phyloP scores from a whole-genome alignment of 2,797 vertebrate genomes.

The Podargus strigoides region DNA sequence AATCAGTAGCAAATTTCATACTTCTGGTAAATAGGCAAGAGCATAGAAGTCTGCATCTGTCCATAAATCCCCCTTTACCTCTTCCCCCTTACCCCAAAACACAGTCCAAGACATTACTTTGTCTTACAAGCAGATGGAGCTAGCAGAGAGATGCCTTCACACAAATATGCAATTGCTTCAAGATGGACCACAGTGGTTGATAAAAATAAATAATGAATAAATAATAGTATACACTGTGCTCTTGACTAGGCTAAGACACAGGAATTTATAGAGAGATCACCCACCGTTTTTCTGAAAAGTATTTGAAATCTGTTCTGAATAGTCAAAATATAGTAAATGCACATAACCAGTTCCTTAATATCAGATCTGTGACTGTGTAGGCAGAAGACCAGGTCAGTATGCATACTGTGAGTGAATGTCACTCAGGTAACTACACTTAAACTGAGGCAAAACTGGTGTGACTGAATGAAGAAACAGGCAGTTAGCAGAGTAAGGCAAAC shows the following conservation, averaged over 20 bases:
- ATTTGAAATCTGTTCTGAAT: not conserved
- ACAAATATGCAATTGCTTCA: conserved; percentile 65
- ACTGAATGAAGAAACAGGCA: not conserved
- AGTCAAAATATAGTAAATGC: not conserved
- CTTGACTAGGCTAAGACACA: not conserved
- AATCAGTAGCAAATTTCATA: not conserved
- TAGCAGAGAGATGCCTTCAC: conserved; percentile 34
- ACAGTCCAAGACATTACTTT: not conserved
- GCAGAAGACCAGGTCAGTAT: not conserved
- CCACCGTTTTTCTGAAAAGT: not conserved
- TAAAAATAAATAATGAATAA: conserved; percentile 56
- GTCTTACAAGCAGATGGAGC: conserved; percentile 42
- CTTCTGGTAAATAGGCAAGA: not conserved
- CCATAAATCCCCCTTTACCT: not conserved
- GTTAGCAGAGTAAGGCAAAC: not conserved
- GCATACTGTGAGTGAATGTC: too few relatives aligned
- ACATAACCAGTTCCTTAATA: not conserved
- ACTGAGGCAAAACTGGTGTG: not conserved
- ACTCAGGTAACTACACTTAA: rapidly evolving
- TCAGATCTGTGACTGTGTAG: not conserved
- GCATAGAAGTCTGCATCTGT: not conserved
- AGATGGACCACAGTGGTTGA: conserved; percentile 74
- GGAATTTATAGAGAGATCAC: not conserved
- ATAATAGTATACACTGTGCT: not conserved
- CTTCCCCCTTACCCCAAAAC: not conserved